Base-by-base conservation (phyloP, 2,888 invertebrate genomes). In the Ariolimax columbianus region DNA sequence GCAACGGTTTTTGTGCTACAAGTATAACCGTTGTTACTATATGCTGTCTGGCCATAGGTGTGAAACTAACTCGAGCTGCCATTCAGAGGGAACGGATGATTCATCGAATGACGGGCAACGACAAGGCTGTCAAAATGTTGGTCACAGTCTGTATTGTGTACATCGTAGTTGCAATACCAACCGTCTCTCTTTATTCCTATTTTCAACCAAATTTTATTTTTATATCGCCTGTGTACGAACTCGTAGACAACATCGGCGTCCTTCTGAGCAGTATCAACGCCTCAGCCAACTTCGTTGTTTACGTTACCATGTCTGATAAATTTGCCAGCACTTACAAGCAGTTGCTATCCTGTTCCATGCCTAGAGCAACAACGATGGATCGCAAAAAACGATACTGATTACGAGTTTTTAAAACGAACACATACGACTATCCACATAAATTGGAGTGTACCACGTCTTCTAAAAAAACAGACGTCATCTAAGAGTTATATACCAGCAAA, bases 91-190 rank as follows among this genome's bases (percentile, higher is more conserved):
- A 66, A 43, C 55, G 30, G 7, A 63, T 79, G 79, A 79, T 66
- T 9, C 23, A 14, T 11, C 19, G 19, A 0, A 33, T 43, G 26
- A 19, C 43, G 0, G 66, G 43, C 40, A 59, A 79, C 0, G 79
- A 66, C 0, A 79, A 79, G 26, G 79, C 66, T 2, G 79, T 79
- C 30, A 79, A 79, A 79, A 79, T 79, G 79, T 66, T 79, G 43
- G 79, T 79, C 7, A 79, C 79, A 2, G 79, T 79, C 0, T 79
- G 30, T 66, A 17, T 66, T 40, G 36, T 79, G 3, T 79, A 79
- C 79, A 26, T 79, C 2, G 4, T 23, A 0, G 79, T 79, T 26
- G 40, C 79, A 36, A 66, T 79, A 66, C 79, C 79, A 66, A 79
- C 43, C 66, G 38, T 79, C n/a, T 6, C 79, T 17, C 14, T 79